These are phyloP conservation scores for Catharus bicknelli DNA, from an alignment of 2,113 vertebrate species.

Conservation along the genomic window DNA sequence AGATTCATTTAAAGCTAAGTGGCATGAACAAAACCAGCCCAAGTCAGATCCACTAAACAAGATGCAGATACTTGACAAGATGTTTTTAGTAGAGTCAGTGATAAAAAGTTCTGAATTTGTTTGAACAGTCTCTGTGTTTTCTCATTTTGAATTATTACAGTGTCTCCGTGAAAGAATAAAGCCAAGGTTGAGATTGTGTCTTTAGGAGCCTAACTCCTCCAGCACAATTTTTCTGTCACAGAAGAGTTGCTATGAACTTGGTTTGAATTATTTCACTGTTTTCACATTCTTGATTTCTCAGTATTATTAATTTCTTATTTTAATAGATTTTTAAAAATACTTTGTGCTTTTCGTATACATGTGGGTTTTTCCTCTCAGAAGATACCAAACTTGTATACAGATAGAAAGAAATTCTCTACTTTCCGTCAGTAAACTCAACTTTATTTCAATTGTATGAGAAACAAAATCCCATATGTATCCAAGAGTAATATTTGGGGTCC, in stretches of 20 bases:
- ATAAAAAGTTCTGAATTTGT: background rate
- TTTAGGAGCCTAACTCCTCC: background rate
- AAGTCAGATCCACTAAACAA: background rate
- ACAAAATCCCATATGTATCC: background rate
- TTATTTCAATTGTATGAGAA: background rate
- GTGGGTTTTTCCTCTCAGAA: background rate
- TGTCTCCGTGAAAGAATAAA: background rate
- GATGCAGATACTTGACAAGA: background rate
- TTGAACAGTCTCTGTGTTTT: background rate
- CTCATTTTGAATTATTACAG: background rate
- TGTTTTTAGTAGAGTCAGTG: background rate
- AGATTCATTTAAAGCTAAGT: constrained; percentile 54
- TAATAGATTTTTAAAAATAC: rapidly evolving
- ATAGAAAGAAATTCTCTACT: background rate
- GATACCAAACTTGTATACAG: background rate
- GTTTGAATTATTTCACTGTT: background rate
- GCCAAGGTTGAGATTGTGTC: background rate
- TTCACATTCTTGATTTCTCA: background rate
- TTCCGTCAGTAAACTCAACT: background rate
- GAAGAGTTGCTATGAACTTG: background rate
- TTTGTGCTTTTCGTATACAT: background rate
- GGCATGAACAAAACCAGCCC: background rate
- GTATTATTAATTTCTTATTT: background rate
- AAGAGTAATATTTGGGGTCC: background rate
- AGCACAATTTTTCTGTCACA: background rate